phyloP scores from a whole-genome alignment of 2,113 vertebrate species.

The Neopipo cinnamomea region DNA sequence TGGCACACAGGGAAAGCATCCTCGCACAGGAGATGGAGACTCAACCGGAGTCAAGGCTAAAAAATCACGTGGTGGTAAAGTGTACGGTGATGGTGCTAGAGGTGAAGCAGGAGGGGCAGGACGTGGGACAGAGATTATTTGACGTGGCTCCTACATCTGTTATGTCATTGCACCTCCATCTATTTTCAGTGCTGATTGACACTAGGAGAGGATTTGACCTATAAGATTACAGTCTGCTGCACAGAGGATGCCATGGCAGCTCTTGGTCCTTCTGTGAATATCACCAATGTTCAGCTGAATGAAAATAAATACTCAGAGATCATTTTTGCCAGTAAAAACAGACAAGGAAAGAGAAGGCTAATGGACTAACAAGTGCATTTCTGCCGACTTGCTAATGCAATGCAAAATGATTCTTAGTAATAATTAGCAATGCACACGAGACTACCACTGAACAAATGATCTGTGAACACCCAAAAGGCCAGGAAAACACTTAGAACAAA shows the following conservation, averaged over 20 bases:
- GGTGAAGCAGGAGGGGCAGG: neutral
- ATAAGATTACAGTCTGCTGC: neutral
- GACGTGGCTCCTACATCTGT: neutral
- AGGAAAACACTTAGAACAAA: neutral
- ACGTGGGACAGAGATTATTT: neutral
- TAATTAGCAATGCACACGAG: neutral
- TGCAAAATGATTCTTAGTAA: neutral
- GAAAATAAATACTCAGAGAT: neutral
- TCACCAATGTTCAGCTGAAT: neutral
- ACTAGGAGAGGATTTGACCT: neutral
- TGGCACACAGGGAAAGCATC: neutral
- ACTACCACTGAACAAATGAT: neutral
- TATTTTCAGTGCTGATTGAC: neutral
- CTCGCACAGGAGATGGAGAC: accelerated
- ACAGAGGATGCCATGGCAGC: neutral
- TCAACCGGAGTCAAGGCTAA: accelerated
- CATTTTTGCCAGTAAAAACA: neutral
- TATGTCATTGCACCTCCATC: neutral
- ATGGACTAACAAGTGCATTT: neutral
- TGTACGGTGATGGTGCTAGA: accelerated
- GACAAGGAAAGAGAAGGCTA: neutral
- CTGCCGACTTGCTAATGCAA: neutral
- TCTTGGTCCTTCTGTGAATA: neutral
- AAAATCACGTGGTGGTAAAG: accelerated
- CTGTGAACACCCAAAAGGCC: neutral